Conservation (phyloP, 92 coral and sea anemone genomes). For the Porites lobata region DNA sequence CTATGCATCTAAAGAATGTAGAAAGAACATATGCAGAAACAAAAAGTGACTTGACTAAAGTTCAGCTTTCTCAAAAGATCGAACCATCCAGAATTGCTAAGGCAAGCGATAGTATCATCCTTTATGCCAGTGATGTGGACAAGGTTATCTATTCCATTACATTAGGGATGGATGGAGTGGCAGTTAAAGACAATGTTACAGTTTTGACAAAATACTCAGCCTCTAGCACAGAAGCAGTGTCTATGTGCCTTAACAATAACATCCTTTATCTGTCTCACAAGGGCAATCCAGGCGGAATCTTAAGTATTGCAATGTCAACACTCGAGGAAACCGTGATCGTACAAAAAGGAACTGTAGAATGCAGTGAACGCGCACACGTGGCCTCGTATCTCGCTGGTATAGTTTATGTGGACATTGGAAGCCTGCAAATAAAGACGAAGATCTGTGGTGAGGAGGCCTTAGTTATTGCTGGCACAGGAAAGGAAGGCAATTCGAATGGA, state of each 20-base stretch:
- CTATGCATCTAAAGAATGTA: conserved; percentile 22
- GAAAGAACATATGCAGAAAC: conserved; percentile 34
- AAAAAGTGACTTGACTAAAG: conserved; percentile 49
- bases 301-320: conserved; percentile 62
- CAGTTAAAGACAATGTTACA: conserved; percentile 46
- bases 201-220: conserved; percentile 48
- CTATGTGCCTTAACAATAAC: conserved; percentile 57
- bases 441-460: conserved; percentile 48
- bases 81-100: conserved; percentile 23
- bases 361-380: conserved; percentile 71
- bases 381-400: conserved; percentile 56
- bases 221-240: conserved; percentile 40
- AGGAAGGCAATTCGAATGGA: conserved; percentile 59
- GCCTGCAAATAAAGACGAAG: conserved; percentile 43
- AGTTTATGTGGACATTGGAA: conserved; percentile 58
- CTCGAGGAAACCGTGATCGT: conserved; percentile 54
- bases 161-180: conserved; percentile 63
- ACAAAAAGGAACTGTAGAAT: conserved; percentile 58
- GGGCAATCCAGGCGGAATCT: conserved; percentile 71
- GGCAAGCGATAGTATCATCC: conserved; percentile 43
- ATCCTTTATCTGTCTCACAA: conserved; percentile 71
- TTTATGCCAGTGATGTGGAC: conserved; percentile 63
- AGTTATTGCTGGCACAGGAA: conserved; percentile 61
- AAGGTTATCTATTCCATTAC: conserved; percentile 43
- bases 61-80: conserved; percentile 30